Conservation (phyloP, 2,113 vertebrate genomes). For the Podarcis raffonei region DNA sequence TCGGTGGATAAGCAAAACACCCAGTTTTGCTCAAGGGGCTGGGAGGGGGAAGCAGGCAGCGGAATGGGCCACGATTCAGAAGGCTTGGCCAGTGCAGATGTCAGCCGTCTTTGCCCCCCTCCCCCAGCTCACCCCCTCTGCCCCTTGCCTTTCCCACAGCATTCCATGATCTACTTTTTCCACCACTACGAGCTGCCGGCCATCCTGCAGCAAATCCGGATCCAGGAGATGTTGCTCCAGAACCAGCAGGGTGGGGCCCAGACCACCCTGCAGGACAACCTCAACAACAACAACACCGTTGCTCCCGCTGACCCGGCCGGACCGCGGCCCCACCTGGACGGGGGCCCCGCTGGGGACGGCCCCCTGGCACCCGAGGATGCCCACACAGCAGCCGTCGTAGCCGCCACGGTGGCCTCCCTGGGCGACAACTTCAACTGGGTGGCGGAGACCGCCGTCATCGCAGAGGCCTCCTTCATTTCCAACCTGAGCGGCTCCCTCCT, state of each 20-base stretch:
- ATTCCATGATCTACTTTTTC: conserved; percentile 99
- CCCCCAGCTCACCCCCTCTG: neutral
- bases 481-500: conserved; percentile 72
- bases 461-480: conserved; percentile 81
- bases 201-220: conserved; percentile 95
- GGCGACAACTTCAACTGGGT: conserved; percentile 86
- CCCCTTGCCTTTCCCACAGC: conserved; percentile 68
- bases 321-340: conserved; percentile 23
- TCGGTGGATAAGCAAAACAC: no score
- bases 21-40: no score
- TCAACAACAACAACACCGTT: conserved; percentile 88
- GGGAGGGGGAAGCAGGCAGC: no score
- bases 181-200: conserved; percentile 97
- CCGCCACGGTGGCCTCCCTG: neutral
- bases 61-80: neutral
- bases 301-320: fast-evolving
- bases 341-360: fast-evolving
- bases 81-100: fast-evolving
- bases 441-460: conserved; percentile 87
- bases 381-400: conserved; percentile 31
- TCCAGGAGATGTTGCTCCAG: conserved; percentile 96
- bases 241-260: conserved; percentile 90
- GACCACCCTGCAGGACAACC: conserved; percentile 90
- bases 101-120: neutral
- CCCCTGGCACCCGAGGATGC: conserved; percentile 34